phyloP scores from a whole-genome alignment of 2,888 invertebrate species.

The Macropis europaea region DNA sequence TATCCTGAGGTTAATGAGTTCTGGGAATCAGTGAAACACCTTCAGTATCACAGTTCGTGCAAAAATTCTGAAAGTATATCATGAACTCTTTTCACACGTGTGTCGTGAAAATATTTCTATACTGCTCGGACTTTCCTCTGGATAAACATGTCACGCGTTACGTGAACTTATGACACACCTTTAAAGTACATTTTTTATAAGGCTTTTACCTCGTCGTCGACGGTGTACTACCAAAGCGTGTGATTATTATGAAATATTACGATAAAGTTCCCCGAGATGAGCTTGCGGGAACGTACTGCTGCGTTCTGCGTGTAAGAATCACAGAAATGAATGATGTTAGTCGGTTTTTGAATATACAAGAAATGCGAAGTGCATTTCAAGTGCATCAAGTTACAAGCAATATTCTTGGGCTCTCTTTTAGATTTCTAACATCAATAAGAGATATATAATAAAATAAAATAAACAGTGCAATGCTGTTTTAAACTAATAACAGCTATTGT shows the following conservation, averaged over 20 bases:
- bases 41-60: constrained; percentile 3
- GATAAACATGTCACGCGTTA: neutral
- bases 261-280: neutral
- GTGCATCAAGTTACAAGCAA: too few relatives aligned
- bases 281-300: neutral
- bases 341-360: too few relatives aligned
- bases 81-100: neutral
- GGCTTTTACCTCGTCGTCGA: neutral
- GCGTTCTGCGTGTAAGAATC: neutral
- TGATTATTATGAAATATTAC: neutral
- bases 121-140: neutral
- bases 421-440: too few relatives aligned
- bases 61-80: too few relatives aligned
- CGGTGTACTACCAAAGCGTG: neutral
- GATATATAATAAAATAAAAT: too few relatives aligned
- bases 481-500: too few relatives aligned
- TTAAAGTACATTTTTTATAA: neutral
- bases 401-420: too few relatives aligned
- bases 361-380: too few relatives aligned
- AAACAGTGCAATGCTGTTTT: too few relatives aligned
- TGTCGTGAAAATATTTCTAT: neutral
- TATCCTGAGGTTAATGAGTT: constrained; percentile 29
- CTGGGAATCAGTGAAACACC: constrained; percentile 41
- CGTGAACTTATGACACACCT: neutral
- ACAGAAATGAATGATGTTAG: too few relatives aligned